phyloP scores from a whole-genome alignment of 2,888 invertebrate species.

The Agapetus fuscipes region DNA sequence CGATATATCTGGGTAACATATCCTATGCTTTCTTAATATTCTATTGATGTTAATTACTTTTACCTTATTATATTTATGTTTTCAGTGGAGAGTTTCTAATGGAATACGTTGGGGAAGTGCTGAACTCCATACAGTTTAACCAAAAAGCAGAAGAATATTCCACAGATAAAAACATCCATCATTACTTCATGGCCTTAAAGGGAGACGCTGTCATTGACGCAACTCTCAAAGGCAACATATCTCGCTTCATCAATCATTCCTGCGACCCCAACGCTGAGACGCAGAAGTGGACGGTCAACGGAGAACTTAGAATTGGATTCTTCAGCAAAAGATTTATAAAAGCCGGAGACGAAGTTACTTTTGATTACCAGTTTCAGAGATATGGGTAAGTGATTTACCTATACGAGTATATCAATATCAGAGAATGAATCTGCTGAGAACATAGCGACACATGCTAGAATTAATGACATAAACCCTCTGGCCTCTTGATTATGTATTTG shows the following conservation, averaged over 20 bases:
- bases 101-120: slow-evolving; percentile 98
- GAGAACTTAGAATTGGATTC: slow-evolving; percentile 91
- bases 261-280: slow-evolving; percentile 99
- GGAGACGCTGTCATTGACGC: slow-evolving; percentile 94
- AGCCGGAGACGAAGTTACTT: slow-evolving; percentile 92
- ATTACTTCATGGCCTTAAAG: slow-evolving; percentile 95
- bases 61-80: slow-evolving; percentile 21
- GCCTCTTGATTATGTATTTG: too few relatives aligned
- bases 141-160: slow-evolving; percentile 82
- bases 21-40: slow-evolving; percentile 9
- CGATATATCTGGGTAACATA: slow-evolving; percentile 61
- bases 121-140: slow-evolving; percentile 84
- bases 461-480: too few relatives aligned
- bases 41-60: slow-evolving; percentile 20
- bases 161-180: slow-evolving; percentile 81
- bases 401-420: neutral
- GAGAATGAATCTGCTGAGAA: neutral
- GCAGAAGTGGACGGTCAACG: slow-evolving; percentile 94
- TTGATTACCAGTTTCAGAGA: slow-evolving; percentile 96
- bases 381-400: slow-evolving; percentile 85
- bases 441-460: neutral
- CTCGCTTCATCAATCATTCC: slow-evolving; percentile 97
- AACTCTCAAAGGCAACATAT: slow-evolving; percentile 89
- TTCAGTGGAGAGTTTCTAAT: slow-evolving; percentile 87
- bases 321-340: slow-evolving; percentile 79